These are phyloP conservation scores for Oscheius myriophilus DNA, from an alignment of 2,888 invertebrate genomes.

Conservation along the genomic window DNA sequence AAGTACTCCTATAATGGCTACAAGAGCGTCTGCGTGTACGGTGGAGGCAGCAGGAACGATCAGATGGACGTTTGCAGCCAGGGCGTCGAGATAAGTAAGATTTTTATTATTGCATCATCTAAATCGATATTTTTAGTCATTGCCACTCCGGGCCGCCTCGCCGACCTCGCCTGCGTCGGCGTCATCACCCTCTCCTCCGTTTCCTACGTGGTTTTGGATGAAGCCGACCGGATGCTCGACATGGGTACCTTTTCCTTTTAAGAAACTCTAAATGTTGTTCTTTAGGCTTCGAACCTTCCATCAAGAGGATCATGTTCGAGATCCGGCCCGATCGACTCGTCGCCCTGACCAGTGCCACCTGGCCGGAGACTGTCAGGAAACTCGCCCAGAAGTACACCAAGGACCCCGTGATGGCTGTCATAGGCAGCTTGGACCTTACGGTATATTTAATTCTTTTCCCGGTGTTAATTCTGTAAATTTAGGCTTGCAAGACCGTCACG, in stretches of 20 bases:
- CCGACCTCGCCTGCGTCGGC: conserved; percentile 83
- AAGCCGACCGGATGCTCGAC: conserved; percentile 79
- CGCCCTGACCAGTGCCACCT: conserved; percentile 96
- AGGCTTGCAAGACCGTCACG: conserved; percentile 85
- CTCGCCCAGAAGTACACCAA: conserved; percentile 87
- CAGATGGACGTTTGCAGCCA: conserved; percentile 81
- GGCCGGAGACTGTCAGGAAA: conserved; percentile 87
- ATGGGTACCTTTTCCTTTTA: conserved; percentile 69
- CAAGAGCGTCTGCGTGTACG: conserved; percentile 84
- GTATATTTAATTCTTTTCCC: conserved; percentile 62
- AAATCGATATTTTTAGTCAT: conserved; percentile 76
- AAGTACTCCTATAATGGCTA: conserved; percentile 90
- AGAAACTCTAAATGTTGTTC: too few relatives aligned
- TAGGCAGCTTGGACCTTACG: conserved; percentile 85
- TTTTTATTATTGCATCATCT: neutral
- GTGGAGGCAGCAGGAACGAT: conserved; percentile 84
- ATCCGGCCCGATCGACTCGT: conserved; percentile 89
- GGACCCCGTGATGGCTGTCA: conserved; percentile 88
- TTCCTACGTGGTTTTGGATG: conserved; percentile 79
- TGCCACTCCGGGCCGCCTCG: conserved; percentile 91
- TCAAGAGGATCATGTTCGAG: conserved; percentile 82
- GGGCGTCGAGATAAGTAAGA: conserved; percentile 84
- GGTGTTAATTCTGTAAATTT: conserved; percentile 22
- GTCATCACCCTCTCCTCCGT: conserved; percentile 46
- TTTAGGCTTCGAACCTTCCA: conserved; percentile 75